Percentiles rank a stretch among this genome's conserved stretches.
phyloP scores from a whole-genome alignment of 2,888 invertebrate species.

The Cheiracanthium punctorium region DNA sequence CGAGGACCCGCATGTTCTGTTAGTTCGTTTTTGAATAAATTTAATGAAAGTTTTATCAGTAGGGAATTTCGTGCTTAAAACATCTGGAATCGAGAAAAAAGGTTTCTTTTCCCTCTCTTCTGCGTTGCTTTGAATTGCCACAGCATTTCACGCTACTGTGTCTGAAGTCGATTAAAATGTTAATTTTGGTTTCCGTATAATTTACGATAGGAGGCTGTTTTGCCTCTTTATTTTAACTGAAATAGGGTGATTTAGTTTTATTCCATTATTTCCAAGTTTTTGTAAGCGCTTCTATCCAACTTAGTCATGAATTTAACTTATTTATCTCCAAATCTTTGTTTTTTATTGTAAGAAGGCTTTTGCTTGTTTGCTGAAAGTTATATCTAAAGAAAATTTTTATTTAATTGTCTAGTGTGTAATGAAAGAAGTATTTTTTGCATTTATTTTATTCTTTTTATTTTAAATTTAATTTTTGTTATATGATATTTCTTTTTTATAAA shows the following conservation, averaged over 20 bases:
- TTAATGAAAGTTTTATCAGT: neutral
- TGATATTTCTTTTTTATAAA: no score
- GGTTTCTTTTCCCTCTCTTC: neutral
- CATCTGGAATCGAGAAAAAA: conserved; percentile 1
- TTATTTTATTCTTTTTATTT: no score
- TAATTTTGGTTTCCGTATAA: neutral
- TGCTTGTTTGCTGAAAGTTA: no score
- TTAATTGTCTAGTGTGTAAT: no score
- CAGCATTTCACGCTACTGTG: neutral
- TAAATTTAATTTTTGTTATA: no score
- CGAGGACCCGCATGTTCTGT: no score
- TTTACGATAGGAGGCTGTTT: neutral
- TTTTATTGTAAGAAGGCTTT: neutral
- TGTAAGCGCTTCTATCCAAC: neutral
- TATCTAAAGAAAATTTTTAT: no score
- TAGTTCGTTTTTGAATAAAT: no score
- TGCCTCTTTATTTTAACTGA: neutral
- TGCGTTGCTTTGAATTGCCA: neutral
- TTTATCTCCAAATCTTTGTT: neutral
- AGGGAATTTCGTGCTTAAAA: conserved; percentile 20
- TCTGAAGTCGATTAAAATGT: conserved; percentile 22
- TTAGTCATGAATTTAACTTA: neutral
- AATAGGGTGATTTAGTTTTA: neutral
- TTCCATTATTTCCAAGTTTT: neutral
- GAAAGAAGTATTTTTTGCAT: no score